Evolutionary conservation across 1,140 invertebrate species (phyloP), one percentile per base, ranked within the genome.

Genomic region (Colletes gigas): DNA sequence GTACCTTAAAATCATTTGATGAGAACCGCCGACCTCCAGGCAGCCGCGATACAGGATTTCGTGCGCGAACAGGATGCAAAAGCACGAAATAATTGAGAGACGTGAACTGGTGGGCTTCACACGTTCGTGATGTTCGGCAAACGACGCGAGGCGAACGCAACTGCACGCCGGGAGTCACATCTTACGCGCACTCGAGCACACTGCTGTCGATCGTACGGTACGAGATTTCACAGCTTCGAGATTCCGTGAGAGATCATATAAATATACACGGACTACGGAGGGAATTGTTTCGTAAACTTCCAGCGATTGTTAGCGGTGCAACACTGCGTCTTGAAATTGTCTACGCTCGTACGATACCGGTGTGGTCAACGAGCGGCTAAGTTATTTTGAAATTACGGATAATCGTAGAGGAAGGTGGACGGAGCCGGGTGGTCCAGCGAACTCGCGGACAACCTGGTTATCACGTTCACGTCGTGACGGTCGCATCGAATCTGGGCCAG

Each of bases 401-500:
- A 21, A 2, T 19, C 4, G 68, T 44, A 55, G 19, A 1, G 3
- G 57, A 44, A 1, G 4, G 15, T 17, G n/a, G 12, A 54, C 57
- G 30, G 7, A 81, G 39, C 78, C 62, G 73, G 30, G 67, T 19
- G 83, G 57, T 50, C 83, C 77, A 69, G 72, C 75, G 60, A 73
- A 63, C 47, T 59, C 78, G 65, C 47, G 69, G 52, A 65, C 14
- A 41, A 39, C 8, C 62, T 52, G 52, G 65, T 19, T 84, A 63
- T 70, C 72, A 44, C 62, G 68, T 44, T 59, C 62, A 19, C 80
- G 71, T 59, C 12, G 62, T 19, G 70, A 89, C 86, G 85, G 88
- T 91, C 88, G 88, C 69, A 69, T 87, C 85, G 90, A 92, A 92
- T 91, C 90, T 92, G 90, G 91, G 90, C 90, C 89, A 91, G 88